phyloP scores from a whole-genome alignment of 2,113 vertebrate species.

The Todiramphus saurophagus region DNA sequence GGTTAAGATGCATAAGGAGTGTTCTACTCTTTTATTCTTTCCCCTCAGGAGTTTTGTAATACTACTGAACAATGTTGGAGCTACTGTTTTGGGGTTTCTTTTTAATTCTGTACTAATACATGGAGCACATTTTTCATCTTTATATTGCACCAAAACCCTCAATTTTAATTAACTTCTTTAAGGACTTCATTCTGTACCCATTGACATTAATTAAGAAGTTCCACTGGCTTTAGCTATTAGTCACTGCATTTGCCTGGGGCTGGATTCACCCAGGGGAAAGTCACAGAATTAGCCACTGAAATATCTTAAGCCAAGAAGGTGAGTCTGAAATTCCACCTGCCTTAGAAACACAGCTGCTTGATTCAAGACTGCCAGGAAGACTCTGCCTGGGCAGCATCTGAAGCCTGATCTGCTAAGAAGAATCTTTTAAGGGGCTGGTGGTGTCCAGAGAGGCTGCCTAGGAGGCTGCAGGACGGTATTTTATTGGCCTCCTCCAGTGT shows the following conservation, averaged over 20 bases:
- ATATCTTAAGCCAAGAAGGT: neutral
- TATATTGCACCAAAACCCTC: neutral
- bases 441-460: neutral
- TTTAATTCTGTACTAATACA: neutral
- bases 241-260: neutral
- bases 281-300: neutral
- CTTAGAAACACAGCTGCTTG: neutral
- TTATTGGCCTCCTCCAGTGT: accelerated
- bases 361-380: neutral
- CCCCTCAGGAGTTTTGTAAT: neutral
- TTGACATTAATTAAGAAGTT: conserved; percentile 42
- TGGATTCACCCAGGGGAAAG: neutral
- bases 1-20: neutral
- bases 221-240: neutral
- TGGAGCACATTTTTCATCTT: neutral
- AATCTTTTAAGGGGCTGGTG: too few relatives aligned
- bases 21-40: neutral
- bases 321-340: neutral
- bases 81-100: neutral
- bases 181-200: neutral
- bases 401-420: neutral
- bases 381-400: neutral
- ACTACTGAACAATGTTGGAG: neutral
- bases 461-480: accelerated
- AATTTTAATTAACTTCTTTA: conserved; percentile 46